Base-by-base conservation (phyloP, 2,888 invertebrate species). In the Diachrysia chrysitis region DNA sequence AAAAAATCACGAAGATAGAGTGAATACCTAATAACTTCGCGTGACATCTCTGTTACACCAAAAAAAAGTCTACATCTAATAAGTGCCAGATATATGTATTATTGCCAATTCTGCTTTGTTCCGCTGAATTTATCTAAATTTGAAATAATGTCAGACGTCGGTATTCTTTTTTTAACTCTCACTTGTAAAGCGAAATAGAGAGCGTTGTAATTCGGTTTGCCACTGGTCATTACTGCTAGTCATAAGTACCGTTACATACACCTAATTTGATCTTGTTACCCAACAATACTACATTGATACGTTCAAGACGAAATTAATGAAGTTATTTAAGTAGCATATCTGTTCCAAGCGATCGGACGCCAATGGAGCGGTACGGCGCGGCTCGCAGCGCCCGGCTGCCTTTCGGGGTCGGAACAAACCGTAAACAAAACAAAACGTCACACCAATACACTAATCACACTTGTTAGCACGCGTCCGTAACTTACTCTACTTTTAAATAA, bases 281-380 rank as follows among this genome's bases (percentile, higher is more conserved):
- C 57, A 65, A 78, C 76, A 66, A 69, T 73, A 71, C 59, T 37
- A 61, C 72, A 61, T 73, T 62, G 73, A 80, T 73, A 73, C 81
- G 72, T 76, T 75, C 68, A 78, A 79, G 75, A 62, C 63, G 68
- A 80, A 80, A 84, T 83, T 83, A 88, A 89, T 87, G 87, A 87
- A 87, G 85, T 84, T 84, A 90, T 89, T 87, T 87, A 82, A 82
- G 83, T 71, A 76, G 69, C 73, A 68, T 74, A 76, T 82, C 80
- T 78, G 89, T 90, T 90, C 88, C 89, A 87, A 87, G 83, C 86
- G 85, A 88, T 88, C 88, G 83, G 79, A 78, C 74, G 76, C 82
- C 85, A 86, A 84, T 85, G 87, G 83, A 85, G 85, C 89, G 87
- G 84, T 87, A 85, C 87, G 72, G 66, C 80, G 85, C 42, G 42